A percentile compares a stretch with the other conserved stretches of the same genome.
phyloP scores from a whole-genome alignment of 2,888 invertebrate genomes.

The Pachliopta kotzebuea region DNA sequence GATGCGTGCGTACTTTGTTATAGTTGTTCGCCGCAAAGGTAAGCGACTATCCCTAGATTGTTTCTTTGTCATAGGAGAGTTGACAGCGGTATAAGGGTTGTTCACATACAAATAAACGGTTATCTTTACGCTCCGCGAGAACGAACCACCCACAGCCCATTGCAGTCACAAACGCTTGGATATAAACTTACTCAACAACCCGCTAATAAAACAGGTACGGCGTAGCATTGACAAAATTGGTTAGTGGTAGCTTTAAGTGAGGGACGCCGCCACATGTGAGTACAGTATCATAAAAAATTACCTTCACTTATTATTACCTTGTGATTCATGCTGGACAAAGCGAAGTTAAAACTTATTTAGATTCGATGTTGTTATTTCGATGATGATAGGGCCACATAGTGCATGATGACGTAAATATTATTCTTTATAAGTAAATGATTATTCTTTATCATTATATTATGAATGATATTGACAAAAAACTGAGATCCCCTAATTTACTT shows the following conservation, averaged over 20 bases:
- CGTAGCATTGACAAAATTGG: constrained; percentile 53
- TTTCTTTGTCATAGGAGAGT: constrained; percentile 74
- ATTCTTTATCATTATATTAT: constrained; percentile 29
- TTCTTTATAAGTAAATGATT: constrained; percentile 42
- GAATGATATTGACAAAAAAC: constrained; percentile 48
- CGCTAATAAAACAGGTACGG: constrained; percentile 37
- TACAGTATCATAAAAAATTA: constrained; percentile 48
- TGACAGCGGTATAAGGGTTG: constrained; percentile 67
- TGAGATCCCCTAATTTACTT: constrained; percentile 14
- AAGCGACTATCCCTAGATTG: constrained; percentile 47
- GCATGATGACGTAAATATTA: constrained; percentile 6
- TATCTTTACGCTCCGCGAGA: constrained; percentile 54
- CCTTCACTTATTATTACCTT: constrained; percentile 59
- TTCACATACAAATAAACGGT: constrained; percentile 44
- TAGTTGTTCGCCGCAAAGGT: constrained; percentile 46
- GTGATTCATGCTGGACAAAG: constrained; percentile 68
- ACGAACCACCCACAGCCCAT: constrained; percentile 50
- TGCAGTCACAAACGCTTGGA: constrained; percentile 43
- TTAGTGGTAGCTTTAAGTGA: constrained; percentile 72
- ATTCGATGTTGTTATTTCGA: constrained; percentile 32
- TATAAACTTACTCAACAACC: constrained; percentile 36
- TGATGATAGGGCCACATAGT: background rate
- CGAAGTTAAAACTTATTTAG: constrained; percentile 53
- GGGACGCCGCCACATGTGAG: constrained; percentile 55
- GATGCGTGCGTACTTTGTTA: constrained; percentile 72